These are phyloP conservation scores for Stegostoma tigrinum DNA, from an alignment of 2,113 vertebrate genomes.

Conservation along the genomic window DNA sequence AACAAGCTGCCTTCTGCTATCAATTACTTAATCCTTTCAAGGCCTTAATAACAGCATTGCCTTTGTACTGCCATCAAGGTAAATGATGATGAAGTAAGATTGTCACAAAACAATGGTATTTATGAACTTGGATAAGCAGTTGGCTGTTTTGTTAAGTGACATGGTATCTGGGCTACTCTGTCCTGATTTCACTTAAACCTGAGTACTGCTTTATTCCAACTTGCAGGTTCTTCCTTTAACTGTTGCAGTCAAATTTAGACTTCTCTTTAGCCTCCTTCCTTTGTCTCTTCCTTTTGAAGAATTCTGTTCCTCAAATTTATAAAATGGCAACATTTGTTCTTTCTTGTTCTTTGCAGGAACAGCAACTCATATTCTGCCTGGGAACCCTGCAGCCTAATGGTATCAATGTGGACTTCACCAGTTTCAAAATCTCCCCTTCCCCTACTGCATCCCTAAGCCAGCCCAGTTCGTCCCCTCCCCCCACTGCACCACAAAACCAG, in stretches of 20 bases:
- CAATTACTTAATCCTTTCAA: conserved; percentile 15
- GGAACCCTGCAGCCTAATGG: too few species aligned
- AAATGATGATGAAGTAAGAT: background rate
- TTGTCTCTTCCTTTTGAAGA: background rate
- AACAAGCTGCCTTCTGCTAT: conserved; percentile 6
- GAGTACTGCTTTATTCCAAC: background rate
- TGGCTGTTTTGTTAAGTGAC: background rate
- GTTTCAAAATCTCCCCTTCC: too few species aligned
- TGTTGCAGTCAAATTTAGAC: background rate
- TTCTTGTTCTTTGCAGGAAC: background rate
- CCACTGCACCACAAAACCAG: too few species aligned
- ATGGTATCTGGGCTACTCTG: background rate
- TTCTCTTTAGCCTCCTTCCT: background rate
- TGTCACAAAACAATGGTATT: background rate
- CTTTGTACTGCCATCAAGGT: conserved; percentile 27
- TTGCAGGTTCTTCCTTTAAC: background rate
- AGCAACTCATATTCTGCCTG: too few species aligned
- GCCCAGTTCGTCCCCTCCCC: too few species aligned
- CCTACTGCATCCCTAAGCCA: too few species aligned
- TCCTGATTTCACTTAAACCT: background rate
- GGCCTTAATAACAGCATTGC: background rate
- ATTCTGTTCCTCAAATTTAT: background rate
- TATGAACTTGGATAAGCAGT: background rate
- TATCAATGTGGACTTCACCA: too few species aligned
- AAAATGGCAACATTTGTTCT: background rate